Evolutionary conservation across 2,113 vertebrate genomes (phyloP).

Genomic region (Columba livia): DNA sequence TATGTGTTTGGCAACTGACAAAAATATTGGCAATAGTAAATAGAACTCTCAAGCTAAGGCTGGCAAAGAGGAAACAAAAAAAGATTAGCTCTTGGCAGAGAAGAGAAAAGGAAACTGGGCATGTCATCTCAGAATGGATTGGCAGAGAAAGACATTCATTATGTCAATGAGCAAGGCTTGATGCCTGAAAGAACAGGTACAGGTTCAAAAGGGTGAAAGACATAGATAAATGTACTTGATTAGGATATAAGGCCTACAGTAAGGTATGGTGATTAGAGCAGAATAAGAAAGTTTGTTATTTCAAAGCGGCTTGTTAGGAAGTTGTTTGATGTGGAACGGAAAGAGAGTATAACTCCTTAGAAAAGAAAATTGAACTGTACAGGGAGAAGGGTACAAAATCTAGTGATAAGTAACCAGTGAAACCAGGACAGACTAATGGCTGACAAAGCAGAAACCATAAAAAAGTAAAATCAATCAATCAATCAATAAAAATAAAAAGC

Average conservation of each 20-base stretch:
- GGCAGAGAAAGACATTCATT: neutral
- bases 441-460: neutral
- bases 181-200: neutral
- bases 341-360: neutral
- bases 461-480: neutral
- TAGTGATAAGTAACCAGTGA: neutral
- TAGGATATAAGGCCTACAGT: neutral
- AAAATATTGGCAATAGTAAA: neutral
- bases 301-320: neutral
- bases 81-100: neutral
- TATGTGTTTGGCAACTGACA: neutral
- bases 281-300: neutral
- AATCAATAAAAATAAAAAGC: neutral
- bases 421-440: neutral
- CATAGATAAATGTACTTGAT: neutral
- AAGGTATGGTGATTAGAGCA: neutral
- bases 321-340: neutral
- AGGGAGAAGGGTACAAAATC: neutral
- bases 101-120: neutral
- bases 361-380: neutral
- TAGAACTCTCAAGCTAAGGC: neutral
- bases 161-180: neutral
- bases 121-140: neutral
- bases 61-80: neutral
- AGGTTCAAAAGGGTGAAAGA: neutral